Base-by-base conservation (phyloP, 2,797 vertebrate species). In the Fringilla coelebs region DNA sequence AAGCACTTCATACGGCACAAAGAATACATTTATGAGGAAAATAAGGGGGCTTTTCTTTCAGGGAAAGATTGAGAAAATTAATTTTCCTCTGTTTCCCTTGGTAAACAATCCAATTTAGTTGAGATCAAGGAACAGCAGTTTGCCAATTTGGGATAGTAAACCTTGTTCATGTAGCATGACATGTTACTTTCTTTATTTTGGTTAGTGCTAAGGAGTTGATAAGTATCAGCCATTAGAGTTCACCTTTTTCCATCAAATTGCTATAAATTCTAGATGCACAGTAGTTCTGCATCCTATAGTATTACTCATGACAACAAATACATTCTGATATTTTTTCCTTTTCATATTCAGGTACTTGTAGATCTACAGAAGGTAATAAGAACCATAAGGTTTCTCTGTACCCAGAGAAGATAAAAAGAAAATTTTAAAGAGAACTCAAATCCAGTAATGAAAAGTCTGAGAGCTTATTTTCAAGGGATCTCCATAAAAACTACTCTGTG, bases 51-150 rank as follows among this genome's bases (percentile, higher is more conserved):
- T 55, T 88, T 93, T 88, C 72, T 93, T 88, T 71, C 31, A 65
- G 16, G 61, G 32, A 48, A 85, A 71, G 24, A 85, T 28, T 81
- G 62, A 90, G 75, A 91, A 94, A 95, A 94, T 81, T 62, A 87
- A 71, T 86, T 93, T 82, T 31, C 48, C 26, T n/a, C 32, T 91
- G 41, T 91, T 96, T 96, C 58, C 55, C 2, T 90, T 90, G 55
- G 87, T 80, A 97, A 96, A 96, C 81, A 94, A 90, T 49, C 55
- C 16, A 92, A 77, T 85, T 77, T 88, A 93, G 20, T 70, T 89
- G 87, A 92, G 88, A 94, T 94, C 89, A 95, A 96, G 89, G 85
- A 84, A 92, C 63, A 93, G 83, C 57, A 80, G 41, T 80, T 74
- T 80, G 61, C 57, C 75, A 91, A 2, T 96, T 94, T 73, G 38